Conservation (phyloP, 37 sponge, comb jelly and placozoan genomes). For the Chondrilla cf. caribensis region DNA sequence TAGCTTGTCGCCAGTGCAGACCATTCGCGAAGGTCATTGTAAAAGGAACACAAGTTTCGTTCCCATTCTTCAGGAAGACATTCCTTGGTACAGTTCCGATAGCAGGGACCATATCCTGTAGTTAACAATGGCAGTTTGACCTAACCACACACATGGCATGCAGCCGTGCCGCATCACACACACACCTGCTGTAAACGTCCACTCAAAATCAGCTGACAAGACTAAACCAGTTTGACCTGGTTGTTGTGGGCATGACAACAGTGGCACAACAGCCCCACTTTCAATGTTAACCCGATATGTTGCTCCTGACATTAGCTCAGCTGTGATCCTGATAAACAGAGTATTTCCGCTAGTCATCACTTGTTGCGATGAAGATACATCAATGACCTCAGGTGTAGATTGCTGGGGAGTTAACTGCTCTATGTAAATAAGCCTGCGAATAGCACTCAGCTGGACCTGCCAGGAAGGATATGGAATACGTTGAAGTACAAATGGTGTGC, state of each 20-base stretch:
- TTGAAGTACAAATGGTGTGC: too few relatives aligned
- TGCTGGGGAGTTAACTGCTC: background rate
- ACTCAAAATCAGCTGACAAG: background rate
- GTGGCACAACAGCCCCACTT: background rate
- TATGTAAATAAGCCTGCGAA: background rate
- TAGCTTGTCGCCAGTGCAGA: background rate
- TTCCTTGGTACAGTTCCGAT: background rate
- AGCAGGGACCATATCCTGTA: conserved; percentile 11
- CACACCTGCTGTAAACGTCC: conserved; percentile 14
- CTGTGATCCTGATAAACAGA: background rate
- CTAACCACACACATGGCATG: background rate
- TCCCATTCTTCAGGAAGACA: conserved; percentile 20
- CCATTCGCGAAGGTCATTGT: background rate
- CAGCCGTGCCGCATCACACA: background rate
- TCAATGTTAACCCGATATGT: background rate
- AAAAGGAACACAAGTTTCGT: background rate
- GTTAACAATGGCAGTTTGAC: too few relatives aligned
- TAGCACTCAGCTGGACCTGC: conserved; percentile 22
- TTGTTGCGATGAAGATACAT: conserved; percentile 1
- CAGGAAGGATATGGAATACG: too few relatives aligned
- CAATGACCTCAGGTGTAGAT: background rate
- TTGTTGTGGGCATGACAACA: conserved; percentile 5
- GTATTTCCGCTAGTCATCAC: background rate
- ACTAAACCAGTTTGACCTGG: conserved; percentile 8
- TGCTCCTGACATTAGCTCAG: background rate